Base-by-base conservation (phyloP, 1,140 invertebrate species). In the Drosophila pseudoobscura region DNA sequence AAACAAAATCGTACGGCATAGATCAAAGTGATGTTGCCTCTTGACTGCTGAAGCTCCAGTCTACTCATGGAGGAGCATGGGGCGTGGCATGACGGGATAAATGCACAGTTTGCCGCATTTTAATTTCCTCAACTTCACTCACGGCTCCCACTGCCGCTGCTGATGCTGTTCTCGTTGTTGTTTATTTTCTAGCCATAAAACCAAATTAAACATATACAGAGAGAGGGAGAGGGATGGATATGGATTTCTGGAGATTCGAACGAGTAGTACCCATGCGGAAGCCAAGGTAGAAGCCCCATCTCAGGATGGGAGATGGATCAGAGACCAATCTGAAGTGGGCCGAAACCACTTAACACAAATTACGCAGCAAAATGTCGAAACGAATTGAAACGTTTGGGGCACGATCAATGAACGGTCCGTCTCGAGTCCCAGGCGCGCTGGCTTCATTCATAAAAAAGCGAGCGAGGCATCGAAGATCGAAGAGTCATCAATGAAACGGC, bases 271-370 rank as follows among this genome's bases (percentile, higher is more conserved):
- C 60, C 20, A 64, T 59, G 56, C 55, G 62, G 62, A 78, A 68
- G 62, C 75, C 9, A 9, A 13, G 47, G 35, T 24, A 4, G 54
- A 26, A 26, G 24, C 24, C 24, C 24, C 24, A 26, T 26, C 24
- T 5, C 4, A 44, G 44, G 43, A 35, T 46, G 58, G 49, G 46
- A 35, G 56, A 26, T 45, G 22, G 41, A 49, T 31, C 20, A 50
- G 56, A 45, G 31, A 57, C 45, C 45, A 74, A 80, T 75, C 65
- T 89, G 70, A 90, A 87, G 79, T 77, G 79, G 88, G 88, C 70
- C 82, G 83, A 65, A 88, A 90, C 88, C 88, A 90, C 88, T 90
- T 90, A 90, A 90, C 89, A 89, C 88, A 84, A 84, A 90, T 90
- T 90, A 90, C 88, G 88, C 88, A 90, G 88, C 88, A 90, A 90